Conservation (phyloP, 2,113 vertebrate genomes). For the Poeciliopsis turrubarensis region DNA sequence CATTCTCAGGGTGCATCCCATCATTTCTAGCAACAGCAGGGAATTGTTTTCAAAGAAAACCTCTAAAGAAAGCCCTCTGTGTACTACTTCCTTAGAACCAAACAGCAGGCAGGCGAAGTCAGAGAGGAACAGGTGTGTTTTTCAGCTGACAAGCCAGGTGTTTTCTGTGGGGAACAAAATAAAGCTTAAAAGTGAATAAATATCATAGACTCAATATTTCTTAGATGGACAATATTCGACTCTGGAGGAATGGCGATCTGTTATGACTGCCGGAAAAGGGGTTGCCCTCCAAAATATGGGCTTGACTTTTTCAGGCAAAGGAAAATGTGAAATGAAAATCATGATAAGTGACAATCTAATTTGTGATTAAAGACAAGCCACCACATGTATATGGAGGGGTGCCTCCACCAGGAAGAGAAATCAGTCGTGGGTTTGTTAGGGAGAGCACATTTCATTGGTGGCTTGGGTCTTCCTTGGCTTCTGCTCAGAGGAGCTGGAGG, state of each 20-base stretch:
- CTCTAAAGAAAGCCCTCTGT: neutral
- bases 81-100: neutral
- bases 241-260: neutral
- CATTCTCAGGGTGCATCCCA: too few species aligned
- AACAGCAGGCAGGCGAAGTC: neutral
- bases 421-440: neutral
- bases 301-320: neutral
- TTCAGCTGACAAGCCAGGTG: neutral
- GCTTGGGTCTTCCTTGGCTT: too few species aligned
- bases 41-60: neutral
- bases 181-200: neutral
- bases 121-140: neutral
- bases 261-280: neutral
- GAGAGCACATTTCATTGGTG: too few species aligned
- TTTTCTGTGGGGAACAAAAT: neutral
- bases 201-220: neutral
- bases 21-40: slow-evolving; percentile 13
- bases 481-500: too few species aligned
- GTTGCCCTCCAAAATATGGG: neutral
- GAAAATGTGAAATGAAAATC: neutral
- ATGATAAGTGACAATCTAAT: too few species aligned
- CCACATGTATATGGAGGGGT: neutral
- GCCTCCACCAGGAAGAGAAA: neutral
- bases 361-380: neutral
- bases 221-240: neutral